Evolutionary conservation across 2,888 invertebrate genomes (phyloP).

Genomic region (Nyleta sp.): DNA sequence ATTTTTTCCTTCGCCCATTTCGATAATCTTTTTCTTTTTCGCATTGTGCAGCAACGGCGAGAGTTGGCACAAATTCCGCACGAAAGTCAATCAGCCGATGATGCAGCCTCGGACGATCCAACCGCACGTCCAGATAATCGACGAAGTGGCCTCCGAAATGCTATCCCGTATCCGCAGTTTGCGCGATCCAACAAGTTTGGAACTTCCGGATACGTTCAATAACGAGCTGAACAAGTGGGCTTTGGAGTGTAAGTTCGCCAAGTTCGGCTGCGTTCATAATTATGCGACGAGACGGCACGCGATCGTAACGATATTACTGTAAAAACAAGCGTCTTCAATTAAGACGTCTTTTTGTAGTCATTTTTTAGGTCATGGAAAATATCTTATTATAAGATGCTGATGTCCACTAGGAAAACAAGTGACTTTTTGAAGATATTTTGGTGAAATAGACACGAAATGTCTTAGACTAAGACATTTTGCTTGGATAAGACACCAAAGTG

Average conservation of each 20-base stretch:
- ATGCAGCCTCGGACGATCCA: conserved; percentile 91
- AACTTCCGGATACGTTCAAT: conserved; percentile 87
- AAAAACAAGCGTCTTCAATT: no score
- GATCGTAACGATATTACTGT: background rate
- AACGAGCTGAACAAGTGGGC: conserved; percentile 92
- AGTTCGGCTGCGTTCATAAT: background rate
- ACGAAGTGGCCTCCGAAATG: conserved; percentile 90
- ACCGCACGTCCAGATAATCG: conserved; percentile 89
- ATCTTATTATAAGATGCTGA: no score
- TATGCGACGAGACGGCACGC: background rate
- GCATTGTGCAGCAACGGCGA: conserved; percentile 89
- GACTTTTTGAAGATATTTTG: no score
- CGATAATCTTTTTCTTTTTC: background rate
- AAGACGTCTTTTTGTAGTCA: no score
- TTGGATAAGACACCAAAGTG: no score
- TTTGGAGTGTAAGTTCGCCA: conserved; percentile 88
- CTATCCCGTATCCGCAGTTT: conserved; percentile 85
- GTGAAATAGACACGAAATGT: no score
- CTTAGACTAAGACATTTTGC: no score
- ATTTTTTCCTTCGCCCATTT: background rate
- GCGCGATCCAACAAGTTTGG: conserved; percentile 82
- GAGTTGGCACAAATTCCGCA: conserved; percentile 93
- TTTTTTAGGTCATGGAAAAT: no score
- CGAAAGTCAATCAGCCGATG: conserved; percentile 92
- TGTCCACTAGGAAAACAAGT: no score